Evolutionary conservation across 2,888 invertebrate species (phyloP).

Genomic region (Standfussiana lucernea): DNA sequence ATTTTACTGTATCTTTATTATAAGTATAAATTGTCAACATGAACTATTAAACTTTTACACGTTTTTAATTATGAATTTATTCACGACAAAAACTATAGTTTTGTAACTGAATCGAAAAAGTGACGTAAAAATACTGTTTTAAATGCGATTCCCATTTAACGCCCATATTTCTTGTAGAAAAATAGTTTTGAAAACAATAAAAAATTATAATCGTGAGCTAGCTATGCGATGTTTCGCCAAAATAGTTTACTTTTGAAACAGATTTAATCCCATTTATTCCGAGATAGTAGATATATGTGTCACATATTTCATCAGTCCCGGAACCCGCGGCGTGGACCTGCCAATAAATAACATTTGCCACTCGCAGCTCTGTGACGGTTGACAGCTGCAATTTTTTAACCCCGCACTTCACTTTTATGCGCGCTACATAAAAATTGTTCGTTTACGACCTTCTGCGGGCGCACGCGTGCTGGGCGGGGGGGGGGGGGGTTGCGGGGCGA

Average conservation of each 20-base stretch:
- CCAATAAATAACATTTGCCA: slow-evolving; percentile 55
- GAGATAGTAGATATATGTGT: slow-evolving; percentile 32
- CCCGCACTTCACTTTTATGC: slow-evolving; percentile 66
- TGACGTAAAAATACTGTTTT: slow-evolving; percentile 41
- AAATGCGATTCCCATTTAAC: slow-evolving; percentile 23
- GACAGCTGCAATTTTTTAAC: slow-evolving; percentile 71
- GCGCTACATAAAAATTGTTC: slow-evolving; percentile 66
- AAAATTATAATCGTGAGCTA: slow-evolving; percentile 6
- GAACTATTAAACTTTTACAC: slow-evolving; percentile 63
- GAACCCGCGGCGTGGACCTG: slow-evolving; percentile 9
- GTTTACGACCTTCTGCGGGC: slow-evolving; percentile 59
- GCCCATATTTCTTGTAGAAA: slow-evolving; percentile 18
- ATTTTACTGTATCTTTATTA: slow-evolving; percentile 57
- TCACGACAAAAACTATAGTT: slow-evolving; percentile 55
- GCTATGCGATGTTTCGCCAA: background rate
- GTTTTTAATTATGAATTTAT: slow-evolving; percentile 59
- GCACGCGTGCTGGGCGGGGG: too few relatives aligned
- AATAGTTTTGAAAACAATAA: background rate
- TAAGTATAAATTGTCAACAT: slow-evolving; percentile 56
- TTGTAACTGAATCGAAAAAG: slow-evolving; percentile 57
- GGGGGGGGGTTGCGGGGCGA: slow-evolving; percentile 25
- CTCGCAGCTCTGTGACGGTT: slow-evolving; percentile 49
- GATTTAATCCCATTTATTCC: slow-evolving; percentile 22
- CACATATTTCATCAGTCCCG: slow-evolving; percentile 30
- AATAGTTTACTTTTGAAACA: slow-evolving; percentile 6